Evolutionary conservation across 2,113 vertebrate genomes (phyloP), one percentile per base, ranked within the genome.

Genomic region (Peromyscus californicus): DNA sequence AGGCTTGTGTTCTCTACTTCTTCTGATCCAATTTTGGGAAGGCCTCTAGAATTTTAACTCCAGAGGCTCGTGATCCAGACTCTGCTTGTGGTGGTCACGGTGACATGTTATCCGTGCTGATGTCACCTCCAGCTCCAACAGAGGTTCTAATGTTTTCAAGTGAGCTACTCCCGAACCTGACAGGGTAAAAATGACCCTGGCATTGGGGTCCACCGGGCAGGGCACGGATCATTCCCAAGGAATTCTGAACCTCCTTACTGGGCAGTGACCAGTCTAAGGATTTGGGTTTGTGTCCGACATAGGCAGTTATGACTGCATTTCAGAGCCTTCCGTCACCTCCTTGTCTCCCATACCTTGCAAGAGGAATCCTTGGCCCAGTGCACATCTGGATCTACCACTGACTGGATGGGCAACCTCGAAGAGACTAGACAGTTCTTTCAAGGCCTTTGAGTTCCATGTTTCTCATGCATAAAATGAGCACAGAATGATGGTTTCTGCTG

Each of bases 151-250:
- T 24, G 54, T 42, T n/a, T 90, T 51, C 42, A 7, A 1, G 19
- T 5, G 85, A 7, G 63, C 63, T 0, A 10, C 33, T 85, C 70
- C 45, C 84, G 70, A 72, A 89, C 76, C 70, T 51, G 70, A 33
- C 59, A 82, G 21, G 54, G 15, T 29, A 10, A 67, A 67, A 72
- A 29, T 7, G 26, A 70, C 29, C 51, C 75, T 29, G 13, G 31
- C 1, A 7, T n/a, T 9, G 1, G 5, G n/a, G 57, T 75, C 4
- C 19, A 45, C n/a, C 0, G 3, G 12, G 88, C 24, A 39, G 13
- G 51, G 24, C 45, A 36, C 19, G 84, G 48, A 33, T 45, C 17
- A 15, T 0, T 19, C 31, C 72, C 59, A 19, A 24, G 0, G 69
- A 82, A 16, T 13, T 51, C 19, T 7, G 63, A 39, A 76, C 16